phyloP scores from a whole-genome alignment of 2,113 vertebrate species.

The Pogonocichla stellata region DNA sequence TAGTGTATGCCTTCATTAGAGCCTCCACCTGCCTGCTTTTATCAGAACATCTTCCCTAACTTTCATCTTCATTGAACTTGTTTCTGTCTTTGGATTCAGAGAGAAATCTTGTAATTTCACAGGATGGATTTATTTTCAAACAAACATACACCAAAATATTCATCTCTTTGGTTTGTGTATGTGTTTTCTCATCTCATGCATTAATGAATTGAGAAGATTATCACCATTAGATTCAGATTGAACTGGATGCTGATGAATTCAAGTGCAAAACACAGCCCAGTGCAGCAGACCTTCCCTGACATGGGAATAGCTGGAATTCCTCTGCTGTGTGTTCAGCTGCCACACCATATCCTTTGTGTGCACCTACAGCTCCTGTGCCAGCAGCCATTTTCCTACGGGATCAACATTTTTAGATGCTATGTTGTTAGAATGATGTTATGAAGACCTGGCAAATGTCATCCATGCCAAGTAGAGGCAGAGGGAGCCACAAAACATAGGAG shows the following conservation, averaged over 20 bases:
- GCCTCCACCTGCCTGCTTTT: conserved; percentile 25
- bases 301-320: not conserved
- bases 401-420: not conserved
- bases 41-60: conserved; percentile 20
- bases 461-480: not conserved
- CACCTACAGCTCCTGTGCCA: not conserved
- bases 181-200: not conserved
- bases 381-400: not conserved
- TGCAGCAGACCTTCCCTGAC: not conserved
- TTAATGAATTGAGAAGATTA: not conserved
- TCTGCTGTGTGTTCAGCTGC: not conserved
- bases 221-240: not conserved
- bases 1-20: conserved; percentile 42
- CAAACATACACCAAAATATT: not conserved
- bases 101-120: not conserved
- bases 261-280: not conserved
- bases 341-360: not conserved
- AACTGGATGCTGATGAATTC: not conserved
- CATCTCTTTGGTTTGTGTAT: not conserved
- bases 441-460: not conserved
- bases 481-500: not conserved
- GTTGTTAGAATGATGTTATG: not conserved
- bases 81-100: not conserved
- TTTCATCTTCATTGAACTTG: conserved; percentile 28
- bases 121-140: not conserved